phyloP scores from a whole-genome alignment of 2,797 vertebrate species.

The Cichlasoma orientale region DNA sequence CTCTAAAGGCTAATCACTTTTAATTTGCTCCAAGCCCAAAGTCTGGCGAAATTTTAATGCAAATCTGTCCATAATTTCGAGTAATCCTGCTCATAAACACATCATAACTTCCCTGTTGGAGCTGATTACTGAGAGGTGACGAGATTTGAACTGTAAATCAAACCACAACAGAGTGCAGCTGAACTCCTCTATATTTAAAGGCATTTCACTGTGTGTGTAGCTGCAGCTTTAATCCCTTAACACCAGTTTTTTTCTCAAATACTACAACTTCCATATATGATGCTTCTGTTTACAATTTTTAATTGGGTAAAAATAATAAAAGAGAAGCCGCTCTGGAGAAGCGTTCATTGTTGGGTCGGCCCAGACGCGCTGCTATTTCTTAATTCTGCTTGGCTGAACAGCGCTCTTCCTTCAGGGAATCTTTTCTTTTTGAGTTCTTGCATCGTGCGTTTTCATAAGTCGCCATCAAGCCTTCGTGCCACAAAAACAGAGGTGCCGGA shows the following conservation, averaged over 20 bases:
- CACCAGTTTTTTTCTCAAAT: neutral
- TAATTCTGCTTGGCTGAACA: conserved; percentile 45
- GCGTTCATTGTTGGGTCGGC: conserved; percentile 2
- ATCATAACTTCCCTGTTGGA: neutral
- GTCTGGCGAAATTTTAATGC: neutral
- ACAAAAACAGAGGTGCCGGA: neutral
- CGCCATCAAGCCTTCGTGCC: conserved; percentile 23
- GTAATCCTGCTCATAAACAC: neutral
- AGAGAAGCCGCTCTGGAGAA: conserved; percentile 15
- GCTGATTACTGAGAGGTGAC: neutral
- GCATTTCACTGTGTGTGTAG: neutral
- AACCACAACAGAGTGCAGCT: neutral
- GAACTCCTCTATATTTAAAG: neutral
- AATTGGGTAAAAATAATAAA: neutral
- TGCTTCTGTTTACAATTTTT: neutral
- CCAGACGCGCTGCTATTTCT: conserved; percentile 14
- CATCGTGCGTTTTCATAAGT: conserved; percentile 23
- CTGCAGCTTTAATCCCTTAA: neutral
- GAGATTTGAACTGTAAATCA: neutral
- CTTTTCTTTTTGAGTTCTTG: conserved; percentile 25
- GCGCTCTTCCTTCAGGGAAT: conserved; percentile 26
- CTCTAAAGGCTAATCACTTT: neutral
- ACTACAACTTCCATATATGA: neutral
- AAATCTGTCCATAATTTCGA: neutral
- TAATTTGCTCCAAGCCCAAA: neutral